Percentiles rank a stretch among this genome's conserved stretches.
Conservation (phyloP, 2,888 invertebrate genomes). For the Sminthurinus aureus region DNA sequence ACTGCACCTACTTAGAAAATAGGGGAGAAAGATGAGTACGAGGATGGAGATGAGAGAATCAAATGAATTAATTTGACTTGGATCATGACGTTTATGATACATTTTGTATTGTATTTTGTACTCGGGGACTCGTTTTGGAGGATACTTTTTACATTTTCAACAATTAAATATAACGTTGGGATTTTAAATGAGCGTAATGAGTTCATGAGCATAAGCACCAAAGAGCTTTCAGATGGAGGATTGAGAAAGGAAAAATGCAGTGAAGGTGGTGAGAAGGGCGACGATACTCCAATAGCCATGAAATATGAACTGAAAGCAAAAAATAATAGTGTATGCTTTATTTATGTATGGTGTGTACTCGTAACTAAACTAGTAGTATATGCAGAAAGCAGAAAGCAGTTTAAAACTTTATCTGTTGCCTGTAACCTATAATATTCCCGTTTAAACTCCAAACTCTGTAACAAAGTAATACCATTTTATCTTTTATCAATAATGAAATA, state of each 20-base stretch:
- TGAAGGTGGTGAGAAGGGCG: neutral
- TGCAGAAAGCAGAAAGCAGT: neutral
- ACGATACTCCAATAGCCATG: neutral
- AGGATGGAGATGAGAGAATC: neutral
- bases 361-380: too few relatives aligned
- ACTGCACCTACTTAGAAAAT: too few relatives aligned
- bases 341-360: too few relatives aligned
- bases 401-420: neutral
- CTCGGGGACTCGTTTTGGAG: neutral
- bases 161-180: neutral
- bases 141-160: too few relatives aligned
- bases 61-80: constrained; percentile 8
- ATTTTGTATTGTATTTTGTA: too few relatives aligned
- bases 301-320: neutral
- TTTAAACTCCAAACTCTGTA: neutral
- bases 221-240: neutral
- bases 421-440: neutral
- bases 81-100: constrained; percentile 5
- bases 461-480: neutral
- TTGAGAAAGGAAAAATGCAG: neutral
- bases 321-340: neutral
- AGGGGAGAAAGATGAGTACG: too few relatives aligned
- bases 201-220: neutral
- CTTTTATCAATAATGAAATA: neutral
- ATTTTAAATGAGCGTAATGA: neutral